These are phyloP conservation scores for Asbolus verrucosus DNA, from an alignment of 1,140 invertebrate species.

Conservation along the genomic window DNA sequence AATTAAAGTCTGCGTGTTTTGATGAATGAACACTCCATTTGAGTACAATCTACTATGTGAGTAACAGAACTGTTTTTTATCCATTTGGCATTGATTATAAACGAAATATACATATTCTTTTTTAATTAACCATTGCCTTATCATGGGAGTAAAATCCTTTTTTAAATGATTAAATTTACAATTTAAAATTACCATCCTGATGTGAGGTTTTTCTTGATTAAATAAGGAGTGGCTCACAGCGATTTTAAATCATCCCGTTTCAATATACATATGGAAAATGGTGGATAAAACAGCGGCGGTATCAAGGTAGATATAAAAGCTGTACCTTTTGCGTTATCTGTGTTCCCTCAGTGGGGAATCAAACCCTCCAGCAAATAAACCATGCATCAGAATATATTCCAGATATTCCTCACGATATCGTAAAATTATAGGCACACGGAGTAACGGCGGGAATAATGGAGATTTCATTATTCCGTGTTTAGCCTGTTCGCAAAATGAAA, in stretches of 20 bases:
- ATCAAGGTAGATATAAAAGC: conserved; percentile 33
- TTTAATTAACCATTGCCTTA: too few species aligned
- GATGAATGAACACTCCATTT: too few species aligned
- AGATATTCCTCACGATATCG: conserved; percentile 25
- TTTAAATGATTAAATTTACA: too few species aligned
- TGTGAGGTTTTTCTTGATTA: conserved; percentile 16
- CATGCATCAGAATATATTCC: conserved; percentile 33
- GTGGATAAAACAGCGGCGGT: conserved; percentile 13
- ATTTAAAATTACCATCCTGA: background rate
- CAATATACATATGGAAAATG: conserved; percentile 3
- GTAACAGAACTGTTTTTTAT: too few species aligned
- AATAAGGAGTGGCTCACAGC: background rate
- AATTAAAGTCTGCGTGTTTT: too few species aligned
- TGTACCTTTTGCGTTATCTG: conserved; percentile 37
- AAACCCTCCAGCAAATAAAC: conserved; percentile 27
- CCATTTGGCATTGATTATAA: too few species aligned
- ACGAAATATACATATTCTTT: too few species aligned
- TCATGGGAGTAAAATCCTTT: too few species aligned
- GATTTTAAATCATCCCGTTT: conserved; percentile 11
- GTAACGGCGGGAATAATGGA: conserved; percentile 1
- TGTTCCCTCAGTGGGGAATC: conserved; percentile 36
- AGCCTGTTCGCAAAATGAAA: conserved; percentile 14
- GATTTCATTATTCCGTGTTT: conserved; percentile 21
- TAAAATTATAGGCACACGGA: conserved; percentile 14
- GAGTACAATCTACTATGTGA: too few species aligned